These are phyloP conservation scores for Peromyscus nudipes DNA, from an alignment of 2,797 vertebrate genomes.

Conservation along the genomic window DNA sequence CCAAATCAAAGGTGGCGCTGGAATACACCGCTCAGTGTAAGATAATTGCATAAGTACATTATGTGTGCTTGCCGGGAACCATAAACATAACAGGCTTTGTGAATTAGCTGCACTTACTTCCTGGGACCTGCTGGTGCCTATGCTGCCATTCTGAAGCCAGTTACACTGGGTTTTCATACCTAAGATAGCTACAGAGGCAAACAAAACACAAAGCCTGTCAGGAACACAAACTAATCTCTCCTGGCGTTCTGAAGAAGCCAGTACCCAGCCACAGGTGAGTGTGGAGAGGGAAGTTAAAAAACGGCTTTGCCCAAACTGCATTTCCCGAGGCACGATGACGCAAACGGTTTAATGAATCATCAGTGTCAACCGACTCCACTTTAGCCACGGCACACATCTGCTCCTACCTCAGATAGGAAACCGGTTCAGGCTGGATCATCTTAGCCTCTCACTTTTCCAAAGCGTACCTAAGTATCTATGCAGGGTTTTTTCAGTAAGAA, in stretches of 20 bases:
- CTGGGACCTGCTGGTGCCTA: background rate
- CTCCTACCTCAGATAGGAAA: background rate
- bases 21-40: constrained; percentile 2
- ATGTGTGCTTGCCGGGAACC: constrained; percentile 31
- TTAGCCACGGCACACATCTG: background rate
- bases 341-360: background rate
- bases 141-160: background rate
- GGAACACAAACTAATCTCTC: background rate
- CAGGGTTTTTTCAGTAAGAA: background rate
- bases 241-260: background rate
- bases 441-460: constrained; percentile 4
- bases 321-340: background rate
- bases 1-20: constrained; percentile 29
- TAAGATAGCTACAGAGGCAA: background rate
- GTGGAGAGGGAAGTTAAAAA: background rate
- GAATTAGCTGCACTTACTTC: background rate
- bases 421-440: background rate
- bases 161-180: background rate
- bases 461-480: background rate
- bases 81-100: constrained; percentile 39
- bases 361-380: background rate
- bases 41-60: background rate
- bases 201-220: background rate
- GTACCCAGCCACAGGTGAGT: background rate
- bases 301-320: background rate